A percentile compares a stretch with the other conserved stretches of the same genome.
Evolutionary conservation across 2,888 invertebrate genomes (phyloP).

Genomic region (Trichogramma evanescens): DNA sequence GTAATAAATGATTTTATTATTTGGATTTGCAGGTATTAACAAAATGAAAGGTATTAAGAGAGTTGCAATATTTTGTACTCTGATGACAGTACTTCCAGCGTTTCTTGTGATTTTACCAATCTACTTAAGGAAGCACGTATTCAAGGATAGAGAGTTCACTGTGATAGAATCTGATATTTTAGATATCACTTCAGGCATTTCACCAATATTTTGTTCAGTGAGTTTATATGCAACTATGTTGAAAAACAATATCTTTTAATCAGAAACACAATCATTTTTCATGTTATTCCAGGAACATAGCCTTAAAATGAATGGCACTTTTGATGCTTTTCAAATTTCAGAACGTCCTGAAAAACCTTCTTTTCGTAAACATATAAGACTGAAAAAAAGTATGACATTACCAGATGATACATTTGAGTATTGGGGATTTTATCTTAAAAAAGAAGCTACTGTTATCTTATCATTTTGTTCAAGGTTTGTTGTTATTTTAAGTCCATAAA

Average conservation of each 20-base stretch:
- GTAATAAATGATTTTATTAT: too few species aligned
- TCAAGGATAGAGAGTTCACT: slow-evolving; percentile 69
- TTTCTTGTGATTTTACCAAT: slow-evolving; percentile 69
- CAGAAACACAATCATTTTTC: slow-evolving; percentile 1
- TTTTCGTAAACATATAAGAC: slow-evolving; percentile 65
- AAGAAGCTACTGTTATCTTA: slow-evolving; percentile 69
- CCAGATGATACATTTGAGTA: slow-evolving; percentile 82
- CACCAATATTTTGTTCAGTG: slow-evolving; percentile 69
- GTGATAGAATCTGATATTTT: slow-evolving; percentile 80
- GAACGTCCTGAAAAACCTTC: slow-evolving; percentile 62
- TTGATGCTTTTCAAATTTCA: slow-evolving; percentile 68
- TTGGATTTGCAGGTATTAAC: slow-evolving; percentile 48
- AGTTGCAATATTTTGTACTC: slow-evolving; percentile 68
- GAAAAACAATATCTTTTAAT: neutral
- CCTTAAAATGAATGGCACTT: slow-evolving; percentile 66
- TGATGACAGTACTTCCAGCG: slow-evolving; percentile 70
- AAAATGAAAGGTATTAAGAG: slow-evolving; percentile 76
- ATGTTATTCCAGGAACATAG: slow-evolving; percentile 57
- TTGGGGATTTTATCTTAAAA: slow-evolving; percentile 78
- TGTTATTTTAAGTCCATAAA: neutral
- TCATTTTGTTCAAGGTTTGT: slow-evolving; percentile 71
- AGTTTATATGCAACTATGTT: slow-evolving; percentile 10
- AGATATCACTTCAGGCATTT: slow-evolving; percentile 75
- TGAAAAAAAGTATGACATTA: slow-evolving; percentile 74
- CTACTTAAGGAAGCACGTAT: slow-evolving; percentile 68